Conservation (phyloP, 2,113 vertebrate species). For the Neoarius graeffei region DNA sequence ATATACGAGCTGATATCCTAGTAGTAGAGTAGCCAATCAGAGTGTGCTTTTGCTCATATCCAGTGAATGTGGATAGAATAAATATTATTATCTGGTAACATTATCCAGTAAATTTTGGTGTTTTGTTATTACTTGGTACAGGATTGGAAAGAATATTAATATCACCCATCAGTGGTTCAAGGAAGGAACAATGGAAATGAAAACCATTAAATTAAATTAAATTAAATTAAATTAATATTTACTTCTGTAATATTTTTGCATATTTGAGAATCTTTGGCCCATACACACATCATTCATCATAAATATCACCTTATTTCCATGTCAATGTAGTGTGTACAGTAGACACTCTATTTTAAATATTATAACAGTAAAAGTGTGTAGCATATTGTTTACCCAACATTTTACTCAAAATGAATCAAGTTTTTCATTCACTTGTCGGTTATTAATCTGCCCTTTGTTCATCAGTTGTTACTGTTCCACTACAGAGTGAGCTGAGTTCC, state of each 20-base stretch:
- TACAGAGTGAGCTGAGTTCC: background rate
- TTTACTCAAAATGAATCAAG: background rate
- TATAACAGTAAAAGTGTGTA: background rate
- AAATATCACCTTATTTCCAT: background rate
- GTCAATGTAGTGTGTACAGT: background rate
- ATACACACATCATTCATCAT: background rate
- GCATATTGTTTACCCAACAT: background rate
- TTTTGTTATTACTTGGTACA: background rate
- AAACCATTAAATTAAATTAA: background rate
- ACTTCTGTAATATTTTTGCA: background rate
- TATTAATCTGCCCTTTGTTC: background rate
- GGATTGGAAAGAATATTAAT: background rate
- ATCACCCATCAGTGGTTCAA: background rate
- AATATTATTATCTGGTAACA: background rate
- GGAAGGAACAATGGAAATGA: background rate
- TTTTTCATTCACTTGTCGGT: background rate
- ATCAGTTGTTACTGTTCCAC: background rate
- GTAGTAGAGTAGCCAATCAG: no score
- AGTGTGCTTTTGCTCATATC: no score
- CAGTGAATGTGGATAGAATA: no score
- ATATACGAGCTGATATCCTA: no score
- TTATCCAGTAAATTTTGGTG: background rate
- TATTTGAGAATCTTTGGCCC: background rate
- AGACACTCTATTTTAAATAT: background rate
- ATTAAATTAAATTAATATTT: background rate